Conservation (phyloP, 2,888 invertebrate genomes). For the Stenodera caucasica region DNA sequence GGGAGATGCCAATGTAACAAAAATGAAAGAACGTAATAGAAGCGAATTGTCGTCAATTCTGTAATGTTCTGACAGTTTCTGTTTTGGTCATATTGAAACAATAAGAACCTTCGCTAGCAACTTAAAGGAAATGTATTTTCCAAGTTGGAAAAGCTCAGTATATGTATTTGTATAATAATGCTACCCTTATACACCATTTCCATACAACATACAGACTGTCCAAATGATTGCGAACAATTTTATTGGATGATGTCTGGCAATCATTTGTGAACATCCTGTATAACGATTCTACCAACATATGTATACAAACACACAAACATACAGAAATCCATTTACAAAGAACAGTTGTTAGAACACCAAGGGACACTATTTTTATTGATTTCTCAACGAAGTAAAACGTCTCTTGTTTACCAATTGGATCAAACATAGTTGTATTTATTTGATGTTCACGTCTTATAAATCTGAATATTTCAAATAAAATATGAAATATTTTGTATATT, state of each 20-base stretch:
- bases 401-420: constrained; percentile 29
- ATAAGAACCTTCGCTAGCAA: not conserved
- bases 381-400: constrained; percentile 27
- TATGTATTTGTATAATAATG: no score
- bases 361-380: constrained; percentile 29
- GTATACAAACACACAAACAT: not conserved
- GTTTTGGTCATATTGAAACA: constrained; percentile 6
- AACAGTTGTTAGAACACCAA: constrained; percentile 28
- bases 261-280: no score
- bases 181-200: not conserved
- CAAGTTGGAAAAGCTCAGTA: constrained; percentile 18
- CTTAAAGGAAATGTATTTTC: constrained; percentile 27
- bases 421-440: constrained; percentile 24
- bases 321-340: not conserved
- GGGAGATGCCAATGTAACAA: not conserved
- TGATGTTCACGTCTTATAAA: constrained; percentile 4
- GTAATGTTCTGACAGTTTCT: constrained; percentile 3
- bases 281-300: no score
- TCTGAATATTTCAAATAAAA: not conserved
- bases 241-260: no score
- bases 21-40: not conserved
- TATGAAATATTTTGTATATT: no score
- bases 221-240: no score
- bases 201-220: not conserved
- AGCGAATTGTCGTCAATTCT: constrained; percentile 1